These are phyloP conservation scores for Leptinotarsa lineolata DNA, from an alignment of 1,140 invertebrate species.

Conservation along the genomic window DNA sequence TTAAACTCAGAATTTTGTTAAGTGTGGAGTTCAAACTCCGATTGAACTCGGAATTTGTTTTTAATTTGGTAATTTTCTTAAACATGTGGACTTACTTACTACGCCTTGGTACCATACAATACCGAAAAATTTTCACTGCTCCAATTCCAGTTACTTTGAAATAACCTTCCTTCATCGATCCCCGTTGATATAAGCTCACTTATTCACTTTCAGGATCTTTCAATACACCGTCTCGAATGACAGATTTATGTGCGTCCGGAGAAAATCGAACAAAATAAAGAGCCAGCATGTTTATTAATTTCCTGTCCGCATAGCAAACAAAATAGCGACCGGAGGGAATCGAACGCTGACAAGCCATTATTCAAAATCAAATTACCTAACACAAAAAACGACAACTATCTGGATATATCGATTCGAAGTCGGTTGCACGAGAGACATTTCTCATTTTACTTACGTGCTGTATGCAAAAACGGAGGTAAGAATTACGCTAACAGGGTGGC, in stretches of 20 bases:
- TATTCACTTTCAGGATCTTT: neutral
- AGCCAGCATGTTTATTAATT: conserved; percentile 7
- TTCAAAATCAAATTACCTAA: conserved; percentile 9
- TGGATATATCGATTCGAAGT: neutral
- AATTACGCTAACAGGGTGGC: neutral
- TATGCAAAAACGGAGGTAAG: conserved; percentile 3
- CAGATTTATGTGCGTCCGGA: neutral
- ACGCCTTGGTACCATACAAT: too few relatives aligned
- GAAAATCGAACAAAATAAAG: conserved; percentile 6
- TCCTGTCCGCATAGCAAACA: conserved; percentile 7
- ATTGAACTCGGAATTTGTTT: too few relatives aligned
- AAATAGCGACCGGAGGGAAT: conserved; percentile 1
- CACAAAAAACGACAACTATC: neutral
- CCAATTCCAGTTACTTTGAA: too few relatives aligned
- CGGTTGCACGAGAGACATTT: neutral
- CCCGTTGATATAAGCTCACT: neutral
- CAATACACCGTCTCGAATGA: neutral
- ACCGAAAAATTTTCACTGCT: too few relatives aligned
- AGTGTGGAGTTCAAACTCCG: too few relatives aligned
- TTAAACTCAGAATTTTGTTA: too few relatives aligned
- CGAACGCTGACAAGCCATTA: conserved; percentile 1
- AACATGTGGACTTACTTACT: too few relatives aligned
- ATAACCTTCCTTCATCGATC: too few relatives aligned
- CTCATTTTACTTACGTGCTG: neutral
- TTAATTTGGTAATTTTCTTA: too few relatives aligned